A percentile compares a stretch with the other conserved stretches of the same genome.
phyloP scores from a whole-genome alignment of 2,113 vertebrate genomes.

The Cranoglanis bouderius region DNA sequence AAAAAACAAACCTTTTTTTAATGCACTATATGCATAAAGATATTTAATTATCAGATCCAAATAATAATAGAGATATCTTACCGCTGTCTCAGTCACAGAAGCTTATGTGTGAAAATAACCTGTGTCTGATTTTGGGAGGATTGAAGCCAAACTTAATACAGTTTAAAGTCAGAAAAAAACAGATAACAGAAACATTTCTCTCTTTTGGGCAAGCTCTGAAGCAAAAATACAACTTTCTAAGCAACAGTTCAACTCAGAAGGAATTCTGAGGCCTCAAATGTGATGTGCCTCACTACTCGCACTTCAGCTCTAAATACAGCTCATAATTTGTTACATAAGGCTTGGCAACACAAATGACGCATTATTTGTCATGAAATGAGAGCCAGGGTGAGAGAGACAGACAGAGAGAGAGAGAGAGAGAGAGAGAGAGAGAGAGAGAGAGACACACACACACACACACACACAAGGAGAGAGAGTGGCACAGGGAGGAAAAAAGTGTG shows the following conservation, averaged over 20 bases:
- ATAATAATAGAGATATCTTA: neutral
- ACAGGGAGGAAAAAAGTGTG: neutral
- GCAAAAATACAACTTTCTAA: neutral
- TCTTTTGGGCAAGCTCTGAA: neutral
- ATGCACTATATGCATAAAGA: too few species aligned
- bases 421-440: neutral
- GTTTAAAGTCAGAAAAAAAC: neutral
- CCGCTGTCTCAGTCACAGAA: neutral
- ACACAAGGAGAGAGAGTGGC: neutral
- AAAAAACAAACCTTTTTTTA: too few species aligned
- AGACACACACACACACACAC: too few species aligned
- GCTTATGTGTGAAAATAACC: neutral
- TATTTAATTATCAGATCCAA: neutral
- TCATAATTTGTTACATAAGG: constrained; percentile 19
- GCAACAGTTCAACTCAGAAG: neutral
- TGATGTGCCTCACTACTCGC: constrained; percentile 10
- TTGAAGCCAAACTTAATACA: neutral
- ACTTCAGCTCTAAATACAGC: constrained; percentile 22
- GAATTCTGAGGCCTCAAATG: neutral
- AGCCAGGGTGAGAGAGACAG: neutral
- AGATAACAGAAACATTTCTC: neutral
- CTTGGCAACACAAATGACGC: constrained; percentile 20
- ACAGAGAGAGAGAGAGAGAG: neutral
- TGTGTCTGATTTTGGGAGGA: neutral
- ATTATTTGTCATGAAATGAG: constrained; percentile 17